These are phyloP conservation scores for Valencia hispanica DNA, from an alignment of 2,797 vertebrate genomes.

Conservation along the genomic window DNA sequence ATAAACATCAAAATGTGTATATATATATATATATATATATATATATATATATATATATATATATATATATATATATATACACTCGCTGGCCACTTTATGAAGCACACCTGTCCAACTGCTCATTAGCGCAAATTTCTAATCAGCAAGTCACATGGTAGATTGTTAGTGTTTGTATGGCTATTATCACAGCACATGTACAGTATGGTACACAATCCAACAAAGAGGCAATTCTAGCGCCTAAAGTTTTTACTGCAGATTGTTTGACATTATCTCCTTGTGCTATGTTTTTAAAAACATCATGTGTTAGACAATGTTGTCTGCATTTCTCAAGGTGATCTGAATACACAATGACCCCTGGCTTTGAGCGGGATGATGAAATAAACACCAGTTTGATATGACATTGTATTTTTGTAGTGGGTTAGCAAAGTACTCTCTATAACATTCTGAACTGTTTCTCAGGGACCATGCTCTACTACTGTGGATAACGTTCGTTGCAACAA, in stretches of 20 bases:
- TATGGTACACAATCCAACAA: conserved; percentile 16
- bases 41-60: not conserved
- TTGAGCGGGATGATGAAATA: conserved; percentile 68
- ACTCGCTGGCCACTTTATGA: too few relatives aligned
- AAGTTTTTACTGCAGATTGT: conserved; percentile 65
- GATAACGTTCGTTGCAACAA: conserved; percentile 73
- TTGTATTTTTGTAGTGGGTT: conserved; percentile 54
- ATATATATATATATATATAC: too few relatives aligned
- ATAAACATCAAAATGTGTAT: too few relatives aligned
- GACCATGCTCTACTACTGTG: conserved; percentile 61
- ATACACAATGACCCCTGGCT: conserved; percentile 56
- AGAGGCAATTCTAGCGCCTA: conserved; percentile 42
- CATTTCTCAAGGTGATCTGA: conserved; percentile 51
- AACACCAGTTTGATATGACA: conserved; percentile 39
- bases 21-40: not conserved
- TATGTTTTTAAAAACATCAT: conserved; percentile 56
- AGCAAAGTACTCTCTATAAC: conserved; percentile 59
- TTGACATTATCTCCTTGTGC: conserved; percentile 57
- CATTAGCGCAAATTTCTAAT: too few relatives aligned
- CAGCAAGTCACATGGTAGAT: too few relatives aligned
- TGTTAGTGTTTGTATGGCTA: conserved; percentile 52
- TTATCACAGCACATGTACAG: conserved; percentile 9
- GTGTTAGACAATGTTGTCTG: conserved; percentile 42
- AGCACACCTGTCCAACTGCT: too few relatives aligned
- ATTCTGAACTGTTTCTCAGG: conserved; percentile 66